phyloP scores from a whole-genome alignment of 35 echinoderm and acorn worm genomes.

The Nesometra sesokonis region DNA sequence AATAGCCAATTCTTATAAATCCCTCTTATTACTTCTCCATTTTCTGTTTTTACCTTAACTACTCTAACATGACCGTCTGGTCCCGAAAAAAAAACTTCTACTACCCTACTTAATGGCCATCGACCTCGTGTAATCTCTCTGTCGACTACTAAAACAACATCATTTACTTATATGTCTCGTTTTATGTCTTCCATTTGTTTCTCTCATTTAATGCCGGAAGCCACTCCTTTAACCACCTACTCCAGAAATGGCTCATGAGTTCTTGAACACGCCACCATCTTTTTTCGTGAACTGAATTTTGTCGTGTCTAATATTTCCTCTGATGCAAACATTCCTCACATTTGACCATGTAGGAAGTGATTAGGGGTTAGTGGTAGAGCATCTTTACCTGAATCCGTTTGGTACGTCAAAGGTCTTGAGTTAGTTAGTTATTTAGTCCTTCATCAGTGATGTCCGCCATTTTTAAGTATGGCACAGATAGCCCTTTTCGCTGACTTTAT shows the following conservation, averaged over 20 bases:
- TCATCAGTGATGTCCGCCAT: conserved; percentile 20
- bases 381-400: neutral
- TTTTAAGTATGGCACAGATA: conserved; percentile 17
- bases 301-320: neutral
- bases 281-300: neutral
- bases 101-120: too few species aligned
- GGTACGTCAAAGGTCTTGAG: neutral
- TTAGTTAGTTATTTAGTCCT: conserved; percentile 3
- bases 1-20: too few species aligned
- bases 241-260: neutral
- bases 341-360: neutral
- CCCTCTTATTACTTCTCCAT: too few species aligned
- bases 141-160: too few species aligned
- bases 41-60: too few species aligned
- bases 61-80: too few species aligned
- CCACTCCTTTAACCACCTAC: neutral
- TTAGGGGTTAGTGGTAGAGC: neutral
- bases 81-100: too few species aligned
- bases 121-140: too few species aligned
- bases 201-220: neutral
- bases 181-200: neutral
- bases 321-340: neutral
- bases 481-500: conserved; percentile 13
- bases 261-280: conserved; percentile 4
- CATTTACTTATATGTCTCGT: neutral